Evolutionary conservation across 2,888 invertebrate genomes (phyloP), one percentile per base, ranked within the genome.

Genomic region (Melanchra persicariae): DNA sequence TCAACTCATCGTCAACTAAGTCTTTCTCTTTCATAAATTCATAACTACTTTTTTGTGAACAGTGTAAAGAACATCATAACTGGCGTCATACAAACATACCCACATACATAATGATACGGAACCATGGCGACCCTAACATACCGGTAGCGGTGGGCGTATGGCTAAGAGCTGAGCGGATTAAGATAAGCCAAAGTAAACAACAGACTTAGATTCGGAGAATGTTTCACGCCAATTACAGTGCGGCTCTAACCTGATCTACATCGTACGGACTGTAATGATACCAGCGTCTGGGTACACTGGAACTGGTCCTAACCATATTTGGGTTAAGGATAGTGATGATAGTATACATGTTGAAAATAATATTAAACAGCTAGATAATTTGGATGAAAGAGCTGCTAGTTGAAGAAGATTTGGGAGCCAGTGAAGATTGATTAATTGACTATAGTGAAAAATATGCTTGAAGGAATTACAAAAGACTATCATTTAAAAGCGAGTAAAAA

Each of bases 121-220:
- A 9, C 12, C 24, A 74, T 78, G 72, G 84, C 49, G 57, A 76
- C 67, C 70, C 79, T 82, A 86, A 58, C 8, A 68, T 79, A 87
- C 85, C 92, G 85, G 91, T 91, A 92, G 91, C 92, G 45, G 93
- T 93, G 91, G 93, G 93, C 91, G 93, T 89, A 78, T 64, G 81
- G 84, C 85, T 83, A 81, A 86, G 85, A 85, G 84, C 85, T 82
- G 69, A 73, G 64, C 79, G 87, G 89, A 92, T 93, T 91, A 84
- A 91, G 92, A 92, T 93, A 92, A 91, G 86, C 82, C 77, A 61
- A 70, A 76, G 84, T 86, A 83, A 84, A 85, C 85, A 84, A 74
- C 64, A 49, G 59, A 47, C 70, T 74, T 73, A 83, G 68, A 74
- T 77, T 83, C 57, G 55, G 70, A 83, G 70, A 75, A 71, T 85